Conservation (phyloP, 2,888 invertebrate species). For the Thysanoteuthis rhombus region DNA sequence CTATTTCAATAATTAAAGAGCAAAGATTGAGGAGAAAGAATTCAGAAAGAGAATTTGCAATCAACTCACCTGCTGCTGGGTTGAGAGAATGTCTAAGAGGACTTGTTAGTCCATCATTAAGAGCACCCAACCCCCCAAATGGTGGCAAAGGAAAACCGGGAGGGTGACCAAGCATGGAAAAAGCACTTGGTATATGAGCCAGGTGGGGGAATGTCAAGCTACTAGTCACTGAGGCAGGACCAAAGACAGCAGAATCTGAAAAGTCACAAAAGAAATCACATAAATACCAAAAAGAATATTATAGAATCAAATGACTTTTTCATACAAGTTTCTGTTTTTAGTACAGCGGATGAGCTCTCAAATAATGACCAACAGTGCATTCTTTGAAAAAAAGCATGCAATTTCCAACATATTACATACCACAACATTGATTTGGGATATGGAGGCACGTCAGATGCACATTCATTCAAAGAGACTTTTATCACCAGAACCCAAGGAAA, state of each 20-base stretch:
- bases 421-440: too few relatives aligned
- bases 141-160: slow-evolving; percentile 56
- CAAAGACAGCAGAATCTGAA: slow-evolving; percentile 55
- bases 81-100: slow-evolving; percentile 41
- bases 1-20: too few relatives aligned
- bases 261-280: neutral
- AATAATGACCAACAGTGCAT: too few relatives aligned
- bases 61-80: slow-evolving; percentile 50
- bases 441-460: too few relatives aligned
- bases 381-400: too few relatives aligned
- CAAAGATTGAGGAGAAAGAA: too few relatives aligned
- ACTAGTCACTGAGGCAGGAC: slow-evolving; percentile 43
- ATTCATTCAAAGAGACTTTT: too few relatives aligned
- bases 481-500: too few relatives aligned
- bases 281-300: neutral
- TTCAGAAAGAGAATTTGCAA: neutral
- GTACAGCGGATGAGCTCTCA: too few relatives aligned
- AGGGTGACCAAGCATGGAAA: slow-evolving; percentile 59
- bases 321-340: too few relatives aligned
- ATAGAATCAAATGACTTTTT: too few relatives aligned
- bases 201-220: slow-evolving; percentile 55
- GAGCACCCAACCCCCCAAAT: slow-evolving; percentile 57
- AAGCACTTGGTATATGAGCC: slow-evolving; percentile 59
- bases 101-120: slow-evolving; percentile 41
- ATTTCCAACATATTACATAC: too few relatives aligned